These are phyloP conservation scores for Psettodes erumei DNA, from an alignment of 2,113 vertebrate genomes.

Conservation along the genomic window DNA sequence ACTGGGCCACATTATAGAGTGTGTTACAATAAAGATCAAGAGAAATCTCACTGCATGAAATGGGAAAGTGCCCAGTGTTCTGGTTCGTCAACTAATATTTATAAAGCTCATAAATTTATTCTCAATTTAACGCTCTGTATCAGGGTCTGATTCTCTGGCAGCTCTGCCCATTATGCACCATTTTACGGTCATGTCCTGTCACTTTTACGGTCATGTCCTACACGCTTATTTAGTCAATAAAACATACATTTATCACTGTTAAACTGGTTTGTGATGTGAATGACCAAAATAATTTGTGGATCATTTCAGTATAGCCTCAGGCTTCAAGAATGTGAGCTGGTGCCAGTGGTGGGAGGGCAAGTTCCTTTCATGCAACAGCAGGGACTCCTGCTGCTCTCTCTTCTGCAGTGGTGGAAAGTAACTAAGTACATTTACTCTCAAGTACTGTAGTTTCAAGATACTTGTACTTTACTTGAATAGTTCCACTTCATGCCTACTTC, in stretches of 20 bases:
- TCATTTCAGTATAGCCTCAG: constrained; percentile 54
- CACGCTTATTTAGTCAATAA: constrained; percentile 62
- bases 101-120: constrained; percentile 55
- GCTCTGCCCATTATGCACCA: constrained; percentile 31
- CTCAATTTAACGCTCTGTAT: constrained; percentile 46
- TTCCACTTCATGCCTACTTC: no score
- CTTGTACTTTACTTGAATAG: no score
- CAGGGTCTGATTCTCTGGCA: constrained; percentile 16
- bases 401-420: neutral
- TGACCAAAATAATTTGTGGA: constrained; percentile 64
- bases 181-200: constrained; percentile 28
- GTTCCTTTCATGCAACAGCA: constrained; percentile 29
- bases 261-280: constrained; percentile 58
- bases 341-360: constrained; percentile 57
- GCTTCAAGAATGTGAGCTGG: constrained; percentile 11
- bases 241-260: constrained; percentile 64
- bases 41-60: constrained; percentile 31
- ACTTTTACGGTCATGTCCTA: constrained; percentile 40
- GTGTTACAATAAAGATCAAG: constrained; percentile 54
- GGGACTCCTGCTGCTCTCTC: constrained; percentile 2
- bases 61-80: constrained; percentile 38
- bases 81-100: constrained; percentile 44
- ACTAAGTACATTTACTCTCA: no score
- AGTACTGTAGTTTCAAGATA: no score
- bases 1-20: constrained; percentile 44